Percentiles rank a stretch among this genome's conserved stretches.
Evolutionary conservation across 1,140 invertebrate species (phyloP).

Genomic region (Tetragnatha versicolor): DNA sequence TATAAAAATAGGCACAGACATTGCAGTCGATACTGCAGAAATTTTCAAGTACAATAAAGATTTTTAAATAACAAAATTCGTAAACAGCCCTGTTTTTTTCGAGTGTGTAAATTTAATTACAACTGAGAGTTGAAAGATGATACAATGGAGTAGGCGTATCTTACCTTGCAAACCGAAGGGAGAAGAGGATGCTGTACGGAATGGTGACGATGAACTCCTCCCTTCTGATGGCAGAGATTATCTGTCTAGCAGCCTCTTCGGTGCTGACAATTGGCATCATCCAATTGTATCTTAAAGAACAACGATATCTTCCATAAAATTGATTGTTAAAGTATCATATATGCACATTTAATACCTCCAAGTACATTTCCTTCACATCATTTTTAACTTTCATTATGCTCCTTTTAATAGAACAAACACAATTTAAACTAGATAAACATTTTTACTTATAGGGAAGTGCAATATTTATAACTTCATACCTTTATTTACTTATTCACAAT

Average conservation of each 20-base stretch:
- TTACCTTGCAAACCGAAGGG: neutral
- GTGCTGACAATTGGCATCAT: slow-evolving; percentile 3
- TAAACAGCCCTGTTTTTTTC: neutral
- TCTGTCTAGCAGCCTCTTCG: slow-evolving; percentile 1
- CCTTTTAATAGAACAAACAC: too few species aligned
- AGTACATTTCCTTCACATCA: too few species aligned
- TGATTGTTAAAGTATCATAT: too few species aligned
- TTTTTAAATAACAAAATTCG: neutral
- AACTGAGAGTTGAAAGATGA: neutral
- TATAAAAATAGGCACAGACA: too few species aligned
- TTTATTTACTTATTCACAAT: too few species aligned
- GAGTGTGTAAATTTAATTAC: neutral
- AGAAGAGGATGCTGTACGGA: neutral
- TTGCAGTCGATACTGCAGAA: too few species aligned
- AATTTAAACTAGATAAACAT: too few species aligned
- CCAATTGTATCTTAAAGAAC: neutral
- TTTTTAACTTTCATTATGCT: too few species aligned
- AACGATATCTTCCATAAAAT: neutral
- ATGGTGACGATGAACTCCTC: slow-evolving; percentile 27
- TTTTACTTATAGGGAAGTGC: too few species aligned
- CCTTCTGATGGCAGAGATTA: neutral
- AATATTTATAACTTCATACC: too few species aligned
- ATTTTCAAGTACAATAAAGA: too few species aligned
- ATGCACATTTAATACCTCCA: too few species aligned
- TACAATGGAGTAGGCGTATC: neutral